Evolutionary conservation across 2,113 vertebrate species (phyloP), one percentile per base, ranked within the genome.

Genomic region (Microcebus jonahi): DNA sequence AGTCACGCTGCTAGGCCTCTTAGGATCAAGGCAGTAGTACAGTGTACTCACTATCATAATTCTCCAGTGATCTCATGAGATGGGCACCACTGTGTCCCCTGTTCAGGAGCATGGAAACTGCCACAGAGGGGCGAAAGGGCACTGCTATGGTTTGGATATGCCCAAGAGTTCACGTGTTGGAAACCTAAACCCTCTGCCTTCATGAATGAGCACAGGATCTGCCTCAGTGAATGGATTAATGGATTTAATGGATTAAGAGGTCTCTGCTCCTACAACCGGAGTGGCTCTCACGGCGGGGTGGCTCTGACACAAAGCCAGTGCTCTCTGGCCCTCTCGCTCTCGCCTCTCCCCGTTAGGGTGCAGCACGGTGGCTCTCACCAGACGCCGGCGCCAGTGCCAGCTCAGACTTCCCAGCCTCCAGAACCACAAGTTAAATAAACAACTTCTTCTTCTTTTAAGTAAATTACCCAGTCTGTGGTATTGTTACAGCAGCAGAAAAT

Each of bases 21-120:
- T 7, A 45, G 92, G 53, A 20, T 34, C 55, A 3, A 23, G 53
- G 31, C 5, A 36, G 34, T 18, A 48, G 36, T 53, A 14, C 1
- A 61, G 29, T 0, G 3, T 4, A 10, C 18, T 18, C 53, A 55
- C 17, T 18, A 55, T 18, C 53, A 55, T 18, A 18, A 18, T 55
- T 20, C 57, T 1, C 36, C n/a, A 1, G 1, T 0, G 2, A 21
- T 29, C 61, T 39, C 21, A 11, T 2, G 20, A 86, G 45, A 23
- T 15, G 45, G 27, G 21, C 20, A 13, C 39, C 23, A 10, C 13
- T 0, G 6, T 27, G 63, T 71, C 34, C 39, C 81, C 45, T 18
- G 67, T 0, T 36, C 53, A 34, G 3, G 1, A 11, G 0, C 0
- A 12, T 20, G 73, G 70, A 20, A 7, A 17, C 48, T 14, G 6